Percentiles rank a stretch among this genome's conserved stretches.
Evolutionary conservation across 2,113 vertebrate species (phyloP).

Genomic region (Forbesichthys agassizii): DNA sequence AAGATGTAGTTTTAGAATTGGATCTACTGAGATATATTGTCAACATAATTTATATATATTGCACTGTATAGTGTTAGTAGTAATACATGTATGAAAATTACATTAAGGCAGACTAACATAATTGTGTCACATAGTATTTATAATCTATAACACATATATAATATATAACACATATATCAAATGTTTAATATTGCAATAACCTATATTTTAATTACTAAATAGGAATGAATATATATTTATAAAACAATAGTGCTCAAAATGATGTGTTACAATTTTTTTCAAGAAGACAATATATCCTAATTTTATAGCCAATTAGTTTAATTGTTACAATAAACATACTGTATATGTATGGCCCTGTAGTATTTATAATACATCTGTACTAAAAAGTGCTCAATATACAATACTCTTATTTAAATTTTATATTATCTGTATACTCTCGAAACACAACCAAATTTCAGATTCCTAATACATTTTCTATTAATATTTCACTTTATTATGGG

Average conservation of each 20-base stretch:
- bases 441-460: not conserved
- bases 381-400: not conserved
- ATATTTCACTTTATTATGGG: conserved; percentile 7
- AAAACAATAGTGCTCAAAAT: not conserved
- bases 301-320: not conserved
- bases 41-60: not conserved
- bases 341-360: not conserved
- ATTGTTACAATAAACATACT: not conserved
- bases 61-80: not conserved
- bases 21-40: too few species aligned
- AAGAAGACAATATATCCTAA: not conserved
- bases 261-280: not conserved
- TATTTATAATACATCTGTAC: not conserved
- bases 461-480: not conserved
- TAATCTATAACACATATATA: too few species aligned
- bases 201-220: too few species aligned
- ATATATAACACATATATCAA: too few species aligned
- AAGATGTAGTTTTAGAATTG: not conserved
- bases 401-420: too few species aligned
- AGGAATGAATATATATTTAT: not conserved
- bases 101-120: not conserved
- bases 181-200: too few species aligned
- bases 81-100: not conserved
- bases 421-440: not conserved
- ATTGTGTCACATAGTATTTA: conserved; percentile 1